Evolutionary conservation across 1,140 invertebrate genomes (phyloP).

Genomic region (Cataglyphis hispanica): DNA sequence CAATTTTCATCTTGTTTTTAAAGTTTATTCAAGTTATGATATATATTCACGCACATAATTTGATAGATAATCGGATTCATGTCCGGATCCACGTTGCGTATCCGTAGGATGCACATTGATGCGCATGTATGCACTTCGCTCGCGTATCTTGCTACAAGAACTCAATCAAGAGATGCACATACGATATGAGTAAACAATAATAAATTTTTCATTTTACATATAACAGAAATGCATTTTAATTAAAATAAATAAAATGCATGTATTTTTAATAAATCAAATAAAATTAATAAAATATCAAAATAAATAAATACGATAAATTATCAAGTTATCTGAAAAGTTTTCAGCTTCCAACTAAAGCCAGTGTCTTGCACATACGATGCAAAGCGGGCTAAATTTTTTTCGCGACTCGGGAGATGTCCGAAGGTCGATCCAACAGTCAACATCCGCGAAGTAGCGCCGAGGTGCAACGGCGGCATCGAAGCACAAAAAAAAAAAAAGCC

Average conservation of each 20-base stretch:
- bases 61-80: slow-evolving; percentile 68
- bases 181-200: slow-evolving; percentile 26
- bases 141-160: slow-evolving; percentile 38
- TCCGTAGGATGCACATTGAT: slow-evolving; percentile 70
- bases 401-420: slow-evolving; percentile 46
- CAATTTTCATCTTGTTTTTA: not conserved
- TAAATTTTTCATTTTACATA: slow-evolving; percentile 29
- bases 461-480: slow-evolving; percentile 41
- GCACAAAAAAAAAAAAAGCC: slow-evolving; percentile 67
- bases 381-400: not conserved
- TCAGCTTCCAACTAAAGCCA: not conserved
- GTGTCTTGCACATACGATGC: not conserved
- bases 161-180: slow-evolving; percentile 35
- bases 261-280: no score
- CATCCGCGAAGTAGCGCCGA: slow-evolving; percentile 23
- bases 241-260: no score
- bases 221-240: not conserved
- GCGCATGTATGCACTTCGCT: slow-evolving; percentile 68
- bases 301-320: not conserved
- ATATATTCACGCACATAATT: slow-evolving; percentile 53
- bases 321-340: not conserved
- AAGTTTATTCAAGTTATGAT: slow-evolving; percentile 14
- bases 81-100: slow-evolving; percentile 76
- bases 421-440: slow-evolving; percentile 51
- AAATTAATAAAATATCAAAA: slow-evolving; percentile 16